Base-by-base conservation (phyloP, 2,888 invertebrate species). In the Drepanosiphum platanoidis region DNA sequence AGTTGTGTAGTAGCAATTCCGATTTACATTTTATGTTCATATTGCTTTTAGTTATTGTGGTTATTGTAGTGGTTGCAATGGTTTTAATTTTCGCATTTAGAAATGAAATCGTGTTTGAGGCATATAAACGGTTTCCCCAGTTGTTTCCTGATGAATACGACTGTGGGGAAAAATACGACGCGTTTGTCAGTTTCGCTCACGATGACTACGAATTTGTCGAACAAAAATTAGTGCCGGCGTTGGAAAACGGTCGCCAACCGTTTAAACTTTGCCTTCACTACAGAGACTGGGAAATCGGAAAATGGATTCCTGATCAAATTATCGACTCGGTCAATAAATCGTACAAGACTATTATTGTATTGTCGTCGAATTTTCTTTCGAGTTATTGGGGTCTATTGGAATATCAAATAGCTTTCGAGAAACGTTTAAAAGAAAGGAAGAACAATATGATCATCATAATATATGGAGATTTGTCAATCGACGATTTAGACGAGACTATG, bases 341-440 rank as follows among this genome's bases (percentile, higher is more conserved):
- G 0, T 91, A 93, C 42, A 90, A 95, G 64, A 93, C 95, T 30
- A 91, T 95, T 87, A 92, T 94, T 1, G 91, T 96, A 75, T 89
- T 95, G 68, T 93, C 94, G 18, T 91, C 93, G 86, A 93, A 94
- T 89, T 95, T 94, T 88, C 89, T 95, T 15, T 92, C 94, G 86
- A 95, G 94, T 87, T 92, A 93, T 18, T 95, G 95, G 95, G 94
- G 94, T 0, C 91, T 92, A 88, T 91, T 94, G 91, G 95, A 95
- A 89, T 95, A 95, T 88, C 91, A 93, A 22, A 91, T 93, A 3
- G 94, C 95, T 4, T 93, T 96, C 90, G 92, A 92, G 82, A 91
- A 93, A 89, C 93, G 95, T 15, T 89, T 94, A 30, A 92, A 91
- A 66, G 94, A 94, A 87, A 92, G 93, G 27, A 90, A 93, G n/a